Base-by-base conservation (phyloP, 2,113 vertebrate species). In the Syrmaticus mikado region DNA sequence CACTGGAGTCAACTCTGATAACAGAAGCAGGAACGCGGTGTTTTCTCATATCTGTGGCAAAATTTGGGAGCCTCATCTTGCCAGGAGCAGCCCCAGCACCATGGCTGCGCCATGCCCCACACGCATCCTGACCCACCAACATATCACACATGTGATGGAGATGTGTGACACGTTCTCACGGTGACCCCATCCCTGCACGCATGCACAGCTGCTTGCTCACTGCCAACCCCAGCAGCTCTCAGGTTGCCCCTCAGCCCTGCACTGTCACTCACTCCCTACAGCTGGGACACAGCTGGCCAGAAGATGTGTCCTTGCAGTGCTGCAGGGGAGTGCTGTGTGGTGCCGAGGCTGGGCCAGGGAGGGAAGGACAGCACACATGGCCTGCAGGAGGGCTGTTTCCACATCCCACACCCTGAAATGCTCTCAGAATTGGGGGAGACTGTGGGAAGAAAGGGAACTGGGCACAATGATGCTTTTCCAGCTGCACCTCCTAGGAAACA, bases 391-490 rank as follows among this genome's bases (percentile, higher is more conserved):
- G 41, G 13, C 40, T 32, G 8, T 15, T 66, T 66, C 41, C 64
- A 41, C 19, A 22, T 43, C 64, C 25, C 25, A 16, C 17, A 11
- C 19, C 41, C 30, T 21, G 28, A 66, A 43, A 43, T 30, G 27
- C 40, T 10, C 19, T 32, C 64, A 43, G 64, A 43, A 32, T 11
- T 38, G 9, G 10, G 24, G 22, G 34, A 15, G 15, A 18, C 36
- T 62, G 61, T 27, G 25, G 24, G 61, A 64, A 27, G 61, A 64
- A 64, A 40, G 36, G 61, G 36, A 86, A 11, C 28, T 65, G 34
- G 43, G 52, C 71, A 82, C 53, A 53, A 25, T 0, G 0, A 4
- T 30, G 16, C 15, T 43, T 46, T 79, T 28, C 48, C 58, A 68
- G 62, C 32, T 75, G 53, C 30, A 61, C 17, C 41, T 58, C 65